These are phyloP conservation scores for Lasioglossum leucozonium DNA, from an alignment of 2,888 invertebrate genomes.

Conservation along the genomic window DNA sequence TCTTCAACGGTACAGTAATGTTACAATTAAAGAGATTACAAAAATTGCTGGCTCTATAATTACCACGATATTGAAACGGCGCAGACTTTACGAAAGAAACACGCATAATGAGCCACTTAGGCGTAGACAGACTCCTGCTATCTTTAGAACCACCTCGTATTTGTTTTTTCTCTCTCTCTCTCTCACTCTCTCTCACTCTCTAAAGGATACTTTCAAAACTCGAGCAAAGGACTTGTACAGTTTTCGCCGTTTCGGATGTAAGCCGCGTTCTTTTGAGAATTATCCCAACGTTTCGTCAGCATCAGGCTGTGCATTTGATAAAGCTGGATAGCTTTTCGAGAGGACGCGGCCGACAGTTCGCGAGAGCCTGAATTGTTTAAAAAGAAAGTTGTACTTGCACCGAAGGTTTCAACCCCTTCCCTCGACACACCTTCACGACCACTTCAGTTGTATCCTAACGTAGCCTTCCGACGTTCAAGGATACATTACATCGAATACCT, in stretches of 20 bases:
- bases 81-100: not conserved
- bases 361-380: not conserved
- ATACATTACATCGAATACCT: constrained; percentile 96
- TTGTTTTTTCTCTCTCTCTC: not conserved
- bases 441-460: constrained; percentile 23
- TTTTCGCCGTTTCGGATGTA: not conserved
- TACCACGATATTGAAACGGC: not conserved
- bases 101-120: constrained; percentile 4
- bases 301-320: not conserved
- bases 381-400: not conserved
- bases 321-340: not conserved
- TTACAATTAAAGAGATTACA: not conserved
- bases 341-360: not conserved
- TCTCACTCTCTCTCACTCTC: no score
- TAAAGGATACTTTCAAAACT: not conserved
- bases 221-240: not conserved
- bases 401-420: not conserved
- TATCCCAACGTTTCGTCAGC: not conserved
- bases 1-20: not conserved
- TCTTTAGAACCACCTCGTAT: not conserved
- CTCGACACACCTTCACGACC: not conserved
- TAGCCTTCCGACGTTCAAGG: constrained; percentile 85
- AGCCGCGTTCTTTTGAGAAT: not conserved
- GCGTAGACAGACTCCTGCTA: not conserved
- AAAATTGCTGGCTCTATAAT: not conserved